Base-by-base conservation (phyloP, 2,888 invertebrate species). In the Nemotelus nigrinus region DNA sequence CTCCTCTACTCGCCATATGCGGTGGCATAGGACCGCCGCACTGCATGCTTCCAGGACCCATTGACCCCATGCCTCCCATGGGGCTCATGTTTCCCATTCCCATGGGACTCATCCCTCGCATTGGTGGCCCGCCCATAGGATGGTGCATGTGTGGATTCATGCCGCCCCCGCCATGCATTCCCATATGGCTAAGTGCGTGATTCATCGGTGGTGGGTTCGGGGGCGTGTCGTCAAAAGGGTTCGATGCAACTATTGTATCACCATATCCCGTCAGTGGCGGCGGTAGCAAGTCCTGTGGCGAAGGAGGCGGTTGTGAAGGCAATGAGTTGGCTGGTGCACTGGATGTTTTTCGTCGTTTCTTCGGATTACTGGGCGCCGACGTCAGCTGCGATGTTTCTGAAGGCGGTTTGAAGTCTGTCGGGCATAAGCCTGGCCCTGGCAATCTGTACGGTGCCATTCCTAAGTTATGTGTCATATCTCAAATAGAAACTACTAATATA, bases 141-240 rank as follows among this genome's bases (percentile, higher is more conserved):
- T 87, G 87, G 74, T 80, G 80, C 70, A 79, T 77, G 6, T 87
- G 87, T 47, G 86, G 86, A 78, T 86, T 82, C 77, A 82, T 82
- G 41, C 83, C 83, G 63, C 82, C 83, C 3, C 82, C 81, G 2
- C 83, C 81, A 53, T 83, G 84, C 84, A 83, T 85, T 71, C 83
- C 83, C 92, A 93, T 92, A 72, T 91, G 91, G 55, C 90, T 90
- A 84, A 92, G 91, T 80, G 92, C 90, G 85, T 90, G 87, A 81
- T 89, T 87, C 70, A 90, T 88, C 58, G 84, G 83, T 43, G 84
- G 83, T 44, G 85, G 84, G 80, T 84, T 85, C 71, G 90, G 91
- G 70, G 94, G 95, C 76, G 94, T 94, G 86, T 97, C 97, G 88
- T 97, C 97, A 86, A 97, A 97, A 57, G 97, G 97, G 88, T 97